phyloP scores from a whole-genome alignment of 2,888 invertebrate species.

The Limnephilus lunatus region DNA sequence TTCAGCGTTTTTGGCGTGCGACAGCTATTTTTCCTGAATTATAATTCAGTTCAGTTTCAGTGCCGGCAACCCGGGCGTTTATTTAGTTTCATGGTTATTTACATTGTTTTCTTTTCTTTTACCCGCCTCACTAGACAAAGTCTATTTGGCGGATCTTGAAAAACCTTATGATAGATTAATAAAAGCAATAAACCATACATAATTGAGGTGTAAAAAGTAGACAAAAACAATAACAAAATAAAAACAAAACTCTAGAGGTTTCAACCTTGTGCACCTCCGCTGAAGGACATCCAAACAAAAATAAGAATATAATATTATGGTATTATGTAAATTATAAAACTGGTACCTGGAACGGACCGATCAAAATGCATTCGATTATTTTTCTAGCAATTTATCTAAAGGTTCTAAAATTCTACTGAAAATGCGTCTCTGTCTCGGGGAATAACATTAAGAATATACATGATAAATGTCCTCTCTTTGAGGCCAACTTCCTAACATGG shows the following conservation, averaged over 20 bases:
- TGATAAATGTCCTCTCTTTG: neutral
- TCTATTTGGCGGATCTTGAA: neutral
- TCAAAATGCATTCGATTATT: neutral
- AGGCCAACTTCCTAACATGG: neutral
- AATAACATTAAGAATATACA: neutral
- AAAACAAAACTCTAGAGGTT: neutral
- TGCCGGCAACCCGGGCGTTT: too few species aligned
- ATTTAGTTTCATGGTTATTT: too few species aligned
- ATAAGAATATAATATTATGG: neutral
- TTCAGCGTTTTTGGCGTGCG: neutral
- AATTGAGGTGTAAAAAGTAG: neutral
- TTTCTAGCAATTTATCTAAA: neutral
- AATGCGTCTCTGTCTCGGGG: neutral
- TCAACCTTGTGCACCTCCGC: neutral
- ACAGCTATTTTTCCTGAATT: neutral
- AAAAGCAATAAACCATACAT: neutral
- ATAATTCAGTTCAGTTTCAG: neutral
- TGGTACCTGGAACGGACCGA: neutral
- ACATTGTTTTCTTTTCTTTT: too few species aligned
- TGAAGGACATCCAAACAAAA: neutral
- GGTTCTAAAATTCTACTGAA: neutral
- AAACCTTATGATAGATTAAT: neutral
- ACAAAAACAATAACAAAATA: neutral
- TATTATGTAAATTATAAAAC: neutral
- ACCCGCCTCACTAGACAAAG: too few species aligned